Conservation (phyloP, 2,113 vertebrate species). For the Bungarus multicinctus region DNA sequence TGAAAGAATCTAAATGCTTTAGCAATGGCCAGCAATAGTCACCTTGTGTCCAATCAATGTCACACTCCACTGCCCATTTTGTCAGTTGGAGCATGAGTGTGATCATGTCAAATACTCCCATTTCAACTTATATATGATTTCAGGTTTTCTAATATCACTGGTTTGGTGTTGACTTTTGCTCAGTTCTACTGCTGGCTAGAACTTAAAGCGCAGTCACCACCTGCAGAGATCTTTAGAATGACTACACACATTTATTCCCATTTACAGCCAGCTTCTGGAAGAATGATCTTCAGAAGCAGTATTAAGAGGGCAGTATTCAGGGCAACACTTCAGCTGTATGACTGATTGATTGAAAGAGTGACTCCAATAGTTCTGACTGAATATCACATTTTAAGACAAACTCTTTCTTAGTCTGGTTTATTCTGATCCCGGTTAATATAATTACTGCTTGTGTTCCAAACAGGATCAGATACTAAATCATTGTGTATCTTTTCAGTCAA, state of each 20-base stretch:
- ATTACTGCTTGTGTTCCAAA: background rate
- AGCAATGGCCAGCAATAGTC: background rate
- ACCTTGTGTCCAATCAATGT: background rate
- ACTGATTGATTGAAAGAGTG: background rate
- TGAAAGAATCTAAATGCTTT: slow-evolving; percentile 2
- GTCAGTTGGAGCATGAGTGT: slow-evolving; percentile 27
- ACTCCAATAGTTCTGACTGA: background rate
- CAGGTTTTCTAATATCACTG: background rate
- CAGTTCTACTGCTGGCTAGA: slow-evolving; percentile 6
- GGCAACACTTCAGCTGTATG: background rate
- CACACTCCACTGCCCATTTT: background rate
- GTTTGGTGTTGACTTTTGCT: background rate
- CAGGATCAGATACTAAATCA: background rate
- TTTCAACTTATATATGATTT: background rate
- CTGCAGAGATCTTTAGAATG: background rate
- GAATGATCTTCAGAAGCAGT: background rate
- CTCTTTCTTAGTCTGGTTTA: background rate
- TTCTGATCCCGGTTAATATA: background rate
- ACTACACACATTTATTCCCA: rapidly evolving
- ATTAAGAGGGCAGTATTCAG: background rate
- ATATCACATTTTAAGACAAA: background rate
- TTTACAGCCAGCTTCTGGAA: background rate
- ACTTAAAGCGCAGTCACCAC: background rate
- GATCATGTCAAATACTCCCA: background rate
- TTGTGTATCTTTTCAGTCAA: background rate